Evolutionary conservation across 2,797 vertebrate genomes (phyloP).

Genomic region (Limnodromus scolopaceus): DNA sequence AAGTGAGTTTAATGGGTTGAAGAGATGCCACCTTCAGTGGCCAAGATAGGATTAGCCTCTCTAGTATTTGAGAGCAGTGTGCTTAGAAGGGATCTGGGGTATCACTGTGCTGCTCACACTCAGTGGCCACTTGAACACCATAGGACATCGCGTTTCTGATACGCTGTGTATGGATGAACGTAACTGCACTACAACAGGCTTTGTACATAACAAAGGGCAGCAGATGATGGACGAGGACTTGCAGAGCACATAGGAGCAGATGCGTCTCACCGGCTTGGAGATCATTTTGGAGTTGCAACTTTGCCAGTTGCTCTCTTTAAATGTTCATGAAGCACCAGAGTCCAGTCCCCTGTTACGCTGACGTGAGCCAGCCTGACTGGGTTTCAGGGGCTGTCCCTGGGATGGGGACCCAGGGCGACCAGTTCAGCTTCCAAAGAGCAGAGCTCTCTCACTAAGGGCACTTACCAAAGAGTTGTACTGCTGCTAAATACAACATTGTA

Average conservation of each 20-base stretch:
- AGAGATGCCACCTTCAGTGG: not conserved
- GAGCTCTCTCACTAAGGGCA: not conserved
- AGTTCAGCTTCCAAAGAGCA: not conserved
- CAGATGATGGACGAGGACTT: conserved; percentile 14
- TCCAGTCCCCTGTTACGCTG: not conserved
- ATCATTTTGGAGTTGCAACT: not conserved
- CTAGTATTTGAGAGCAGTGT: not conserved
- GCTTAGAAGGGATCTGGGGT: not conserved
- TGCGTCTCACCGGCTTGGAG: not conserved
- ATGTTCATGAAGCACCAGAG: not conserved
- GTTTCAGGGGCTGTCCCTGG: not conserved
- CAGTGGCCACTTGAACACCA: not conserved
- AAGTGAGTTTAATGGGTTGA: not conserved
- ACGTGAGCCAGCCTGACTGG: not conserved
- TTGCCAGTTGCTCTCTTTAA: not conserved
- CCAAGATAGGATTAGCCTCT: not conserved
- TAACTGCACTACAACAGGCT: not conserved
- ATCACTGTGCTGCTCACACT: not conserved
- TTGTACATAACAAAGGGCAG: conserved; percentile 3
- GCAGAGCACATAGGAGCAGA: conserved; percentile 13
- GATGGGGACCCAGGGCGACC: not conserved
- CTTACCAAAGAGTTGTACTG: not conserved
- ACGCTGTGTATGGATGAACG: not conserved
- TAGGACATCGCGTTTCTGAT: not conserved
- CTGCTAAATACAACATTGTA: not conserved